phyloP scores from a whole-genome alignment of 2,797 vertebrate genomes.

The Chrysocyon brachyurus region DNA sequence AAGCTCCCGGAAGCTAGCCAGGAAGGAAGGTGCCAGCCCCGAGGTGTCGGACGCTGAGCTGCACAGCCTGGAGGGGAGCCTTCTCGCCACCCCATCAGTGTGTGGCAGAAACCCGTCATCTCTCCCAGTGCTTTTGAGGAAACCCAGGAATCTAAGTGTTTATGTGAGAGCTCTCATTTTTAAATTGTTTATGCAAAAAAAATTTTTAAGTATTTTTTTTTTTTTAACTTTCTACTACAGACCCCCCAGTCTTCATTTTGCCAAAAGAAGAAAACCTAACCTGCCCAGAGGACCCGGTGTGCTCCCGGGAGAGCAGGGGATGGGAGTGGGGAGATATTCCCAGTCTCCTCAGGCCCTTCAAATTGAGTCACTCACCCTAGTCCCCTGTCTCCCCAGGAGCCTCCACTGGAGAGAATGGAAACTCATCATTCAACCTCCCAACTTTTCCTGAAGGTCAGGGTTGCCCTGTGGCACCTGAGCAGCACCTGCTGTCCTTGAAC shows the following conservation, averaged over 20 bases:
- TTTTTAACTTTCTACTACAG: background rate
- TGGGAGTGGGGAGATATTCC: background rate
- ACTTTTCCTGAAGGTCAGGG: too few relatives aligned
- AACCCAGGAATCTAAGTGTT: background rate
- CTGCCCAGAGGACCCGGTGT: background rate
- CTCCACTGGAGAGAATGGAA: background rate
- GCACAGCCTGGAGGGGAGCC: fast-evolving
- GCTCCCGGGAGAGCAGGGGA: background rate
- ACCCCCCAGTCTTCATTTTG: background rate
- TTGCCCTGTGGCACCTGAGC: background rate
- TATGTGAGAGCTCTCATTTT: background rate
- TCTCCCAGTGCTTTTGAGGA: background rate
- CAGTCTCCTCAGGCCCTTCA: background rate
- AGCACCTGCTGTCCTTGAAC: background rate
- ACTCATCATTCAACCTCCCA: background rate
- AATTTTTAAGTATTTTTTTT: too few relatives aligned
- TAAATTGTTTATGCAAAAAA: background rate
- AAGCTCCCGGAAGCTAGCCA: background rate
- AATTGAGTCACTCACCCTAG: background rate
- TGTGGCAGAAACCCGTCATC: too few relatives aligned
- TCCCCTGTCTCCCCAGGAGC: background rate
- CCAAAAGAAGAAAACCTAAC: background rate
- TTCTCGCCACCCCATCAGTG: fast-evolving
- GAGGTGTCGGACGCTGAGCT: fast-evolving
- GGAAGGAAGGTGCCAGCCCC: fast-evolving